phyloP scores from a whole-genome alignment of 2,113 vertebrate genomes.

The Daubentonia madagascariensis region DNA sequence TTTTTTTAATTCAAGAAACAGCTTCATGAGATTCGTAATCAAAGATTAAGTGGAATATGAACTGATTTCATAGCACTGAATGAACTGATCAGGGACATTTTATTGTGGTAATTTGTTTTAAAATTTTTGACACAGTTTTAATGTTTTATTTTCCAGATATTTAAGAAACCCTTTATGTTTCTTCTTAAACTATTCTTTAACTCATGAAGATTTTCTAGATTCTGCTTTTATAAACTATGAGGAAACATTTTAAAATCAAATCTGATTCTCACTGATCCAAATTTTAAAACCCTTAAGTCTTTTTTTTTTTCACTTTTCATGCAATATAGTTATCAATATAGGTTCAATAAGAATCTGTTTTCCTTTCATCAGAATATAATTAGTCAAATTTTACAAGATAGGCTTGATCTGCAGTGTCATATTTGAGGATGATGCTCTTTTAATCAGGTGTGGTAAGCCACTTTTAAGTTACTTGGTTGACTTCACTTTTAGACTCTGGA shows the following conservation, averaged over 20 bases:
- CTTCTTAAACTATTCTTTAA: not conserved
- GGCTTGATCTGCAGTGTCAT: not conserved
- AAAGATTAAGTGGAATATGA: not conserved
- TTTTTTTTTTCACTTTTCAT: not conserved
- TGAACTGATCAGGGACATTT: not conserved
- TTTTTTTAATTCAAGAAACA: not conserved
- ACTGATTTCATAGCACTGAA: not conserved
- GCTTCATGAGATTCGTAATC: not conserved
- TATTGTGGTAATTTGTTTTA: not conserved
- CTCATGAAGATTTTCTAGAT: not conserved
- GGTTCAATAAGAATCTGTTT: not conserved
- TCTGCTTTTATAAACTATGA: not conserved
- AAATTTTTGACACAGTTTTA: not conserved
- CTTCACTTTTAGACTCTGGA: not conserved
- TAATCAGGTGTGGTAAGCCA: not conserved
- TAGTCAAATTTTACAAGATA: not conserved
- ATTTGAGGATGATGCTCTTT: not conserved
- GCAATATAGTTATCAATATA: not conserved
- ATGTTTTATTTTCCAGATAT: not conserved
- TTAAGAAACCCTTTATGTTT: not conserved
- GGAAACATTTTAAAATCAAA: not conserved
- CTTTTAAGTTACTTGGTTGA: not conserved
- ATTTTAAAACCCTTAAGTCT: not conserved
- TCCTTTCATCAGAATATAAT: not conserved
- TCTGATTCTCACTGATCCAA: not conserved